A percentile compares a stretch with the other conserved stretches of the same genome.
Evolutionary conservation across 2,797 vertebrate species (phyloP).

Genomic region (Rhinatrema bivittatum): DNA sequence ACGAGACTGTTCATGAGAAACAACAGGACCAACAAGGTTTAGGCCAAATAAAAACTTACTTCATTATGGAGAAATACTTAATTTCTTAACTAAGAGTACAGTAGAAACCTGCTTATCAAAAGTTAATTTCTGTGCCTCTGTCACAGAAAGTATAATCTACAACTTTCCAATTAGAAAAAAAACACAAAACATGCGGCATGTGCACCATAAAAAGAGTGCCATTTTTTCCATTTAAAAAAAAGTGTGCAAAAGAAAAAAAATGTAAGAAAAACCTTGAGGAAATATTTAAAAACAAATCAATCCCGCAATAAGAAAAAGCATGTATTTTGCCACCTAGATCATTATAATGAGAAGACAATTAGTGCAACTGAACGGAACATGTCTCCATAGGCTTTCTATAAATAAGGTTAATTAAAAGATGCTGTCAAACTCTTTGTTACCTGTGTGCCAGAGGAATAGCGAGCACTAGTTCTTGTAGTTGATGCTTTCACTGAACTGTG

Average conservation of each 20-base stretch:
- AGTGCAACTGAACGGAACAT: constrained; percentile 39
- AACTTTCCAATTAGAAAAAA: constrained; percentile 11
- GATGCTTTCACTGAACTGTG: constrained; percentile 92
- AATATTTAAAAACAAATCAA: constrained; percentile 23
- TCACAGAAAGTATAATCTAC: constrained; percentile 4
- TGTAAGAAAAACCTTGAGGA: constrained; percentile 6
- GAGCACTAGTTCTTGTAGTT: constrained; percentile 86
- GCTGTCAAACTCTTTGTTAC: constrained; percentile 61
- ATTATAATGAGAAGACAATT: constrained; percentile 44
- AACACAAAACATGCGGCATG: background rate
- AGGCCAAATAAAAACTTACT: constrained; percentile 4
- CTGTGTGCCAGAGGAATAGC: constrained; percentile 97
- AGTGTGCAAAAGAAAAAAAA: background rate
- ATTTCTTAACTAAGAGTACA: constrained; percentile 4
- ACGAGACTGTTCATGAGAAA: constrained; percentile 87
- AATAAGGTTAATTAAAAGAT: constrained; percentile 46
- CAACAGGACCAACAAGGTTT: constrained; percentile 21
- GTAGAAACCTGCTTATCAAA: constrained; percentile 7
- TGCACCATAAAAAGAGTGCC: background rate
- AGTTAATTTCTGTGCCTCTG: background rate
- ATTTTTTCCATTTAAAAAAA: background rate
- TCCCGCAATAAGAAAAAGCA: constrained; percentile 9
- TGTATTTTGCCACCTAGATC: constrained; percentile 28
- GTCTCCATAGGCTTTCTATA: constrained; percentile 47
- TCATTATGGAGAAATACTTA: constrained; percentile 2